phyloP scores from a whole-genome alignment of 2,888 invertebrate species.

The Lasioglossum leucozonium region DNA sequence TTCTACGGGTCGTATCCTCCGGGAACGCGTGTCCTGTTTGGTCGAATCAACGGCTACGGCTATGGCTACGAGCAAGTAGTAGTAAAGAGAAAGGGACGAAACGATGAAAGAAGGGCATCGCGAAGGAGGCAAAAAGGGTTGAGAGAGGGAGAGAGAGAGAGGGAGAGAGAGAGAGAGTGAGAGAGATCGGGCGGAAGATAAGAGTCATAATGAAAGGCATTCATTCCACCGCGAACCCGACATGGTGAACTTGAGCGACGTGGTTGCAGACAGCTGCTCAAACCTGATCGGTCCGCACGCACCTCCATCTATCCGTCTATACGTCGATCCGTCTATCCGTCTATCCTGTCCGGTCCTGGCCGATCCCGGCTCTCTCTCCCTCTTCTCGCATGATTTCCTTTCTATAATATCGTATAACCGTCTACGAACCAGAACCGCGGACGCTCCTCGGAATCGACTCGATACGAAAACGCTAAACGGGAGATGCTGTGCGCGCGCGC shows the following conservation, averaged over 20 bases:
- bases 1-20: conserved; percentile 41
- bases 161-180: conserved; percentile 69
- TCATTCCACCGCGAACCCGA: conserved; percentile 81
- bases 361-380: too few relatives aligned
- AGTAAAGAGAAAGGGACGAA: conserved; percentile 36
- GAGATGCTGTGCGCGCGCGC: conserved; percentile 27
- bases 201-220: conserved; percentile 84
- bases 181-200: conserved; percentile 80
- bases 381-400: conserved; percentile 81
- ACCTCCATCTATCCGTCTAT: conserved; percentile 69
- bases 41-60: conserved; percentile 40
- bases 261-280: conserved; percentile 84
- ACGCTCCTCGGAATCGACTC: conserved; percentile 57
- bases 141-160: conserved; percentile 62
- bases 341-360: conserved; percentile 50
- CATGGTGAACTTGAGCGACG: conserved; percentile 83
- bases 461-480: conserved; percentile 36
- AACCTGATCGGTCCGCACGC: conserved; percentile 82
- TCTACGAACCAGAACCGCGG: conserved; percentile 74
- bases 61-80: background rate
- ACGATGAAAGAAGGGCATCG: conserved; percentile 65
- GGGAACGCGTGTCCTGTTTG: conserved; percentile 48
- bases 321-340: conserved; percentile 60
- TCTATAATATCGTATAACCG: conserved; percentile 83
- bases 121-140: conserved; percentile 73